phyloP scores from a whole-genome alignment of 2,888 invertebrate species.

The Branchipolynoe longqiensis region DNA sequence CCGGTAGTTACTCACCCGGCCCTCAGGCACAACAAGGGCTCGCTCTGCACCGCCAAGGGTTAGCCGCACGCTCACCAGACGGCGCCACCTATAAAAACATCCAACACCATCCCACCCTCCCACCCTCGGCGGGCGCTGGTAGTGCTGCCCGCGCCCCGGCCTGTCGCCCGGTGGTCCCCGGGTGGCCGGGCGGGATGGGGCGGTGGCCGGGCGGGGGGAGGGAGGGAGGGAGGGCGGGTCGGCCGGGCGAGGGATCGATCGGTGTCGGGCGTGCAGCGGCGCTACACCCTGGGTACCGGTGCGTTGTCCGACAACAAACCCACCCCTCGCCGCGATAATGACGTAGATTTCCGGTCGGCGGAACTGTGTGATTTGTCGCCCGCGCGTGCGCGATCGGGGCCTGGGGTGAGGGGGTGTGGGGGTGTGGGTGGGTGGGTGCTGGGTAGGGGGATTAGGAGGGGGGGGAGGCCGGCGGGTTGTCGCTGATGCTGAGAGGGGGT shows the following conservation, averaged over 20 bases:
- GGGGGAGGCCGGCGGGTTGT: neutral
- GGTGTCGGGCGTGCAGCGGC: too few species aligned
- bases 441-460: neutral
- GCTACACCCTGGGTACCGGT: too few species aligned
- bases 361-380: conserved; percentile 47
- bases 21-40: too few species aligned
- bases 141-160: too few species aligned
- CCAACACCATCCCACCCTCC: too few species aligned
- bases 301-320: conserved; percentile 45
- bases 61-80: too few species aligned
- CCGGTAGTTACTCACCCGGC: too few species aligned
- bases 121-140: too few species aligned
- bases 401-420: neutral
- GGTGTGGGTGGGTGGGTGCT: neutral
- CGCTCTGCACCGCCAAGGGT: too few species aligned
- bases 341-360: conserved; percentile 35
- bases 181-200: neutral
- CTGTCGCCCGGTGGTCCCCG: neutral
- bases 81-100: too few species aligned
- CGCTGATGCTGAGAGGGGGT: neutral
- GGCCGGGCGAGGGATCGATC: too few species aligned
- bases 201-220: neutral
- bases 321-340: conserved; percentile 22
- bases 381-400: neutral
- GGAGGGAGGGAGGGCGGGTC: too few species aligned